These are phyloP conservation scores for Eurystomus gularis DNA, from an alignment of 2,113 vertebrate genomes.

Conservation along the genomic window DNA sequence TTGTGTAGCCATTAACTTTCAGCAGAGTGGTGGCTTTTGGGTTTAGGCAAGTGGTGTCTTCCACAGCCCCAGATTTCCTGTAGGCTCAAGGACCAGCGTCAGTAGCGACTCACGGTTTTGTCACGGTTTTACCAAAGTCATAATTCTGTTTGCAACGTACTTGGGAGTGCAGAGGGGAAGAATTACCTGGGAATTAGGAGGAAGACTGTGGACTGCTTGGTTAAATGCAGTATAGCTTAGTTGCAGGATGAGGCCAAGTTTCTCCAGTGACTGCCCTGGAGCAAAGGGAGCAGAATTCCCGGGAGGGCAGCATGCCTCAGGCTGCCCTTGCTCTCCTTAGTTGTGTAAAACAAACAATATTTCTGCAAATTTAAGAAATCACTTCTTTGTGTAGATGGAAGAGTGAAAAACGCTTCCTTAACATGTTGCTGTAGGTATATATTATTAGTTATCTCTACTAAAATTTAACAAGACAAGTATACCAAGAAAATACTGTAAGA, in stretches of 20 bases:
- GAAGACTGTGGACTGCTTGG: neutral
- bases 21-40: neutral
- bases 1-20: neutral
- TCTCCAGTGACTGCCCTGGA: neutral
- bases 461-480: neutral
- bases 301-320: rapidly evolving
- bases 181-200: neutral
- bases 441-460: neutral
- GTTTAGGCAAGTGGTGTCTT: neutral
- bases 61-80: neutral
- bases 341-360: neutral
- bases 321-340: neutral
- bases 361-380: neutral
- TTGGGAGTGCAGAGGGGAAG: neutral
- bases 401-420: neutral
- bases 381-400: neutral
- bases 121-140: neutral
- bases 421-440: too few relatives aligned
- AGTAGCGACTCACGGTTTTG: neutral
- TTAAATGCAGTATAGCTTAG: neutral
- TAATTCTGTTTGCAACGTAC: neutral
- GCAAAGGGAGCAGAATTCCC: neutral
- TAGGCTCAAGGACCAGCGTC: neutral
- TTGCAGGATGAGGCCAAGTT: neutral
- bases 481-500: neutral